phyloP scores from a whole-genome alignment of 2,113 vertebrate genomes.

The Capricornis sumatraensis region DNA sequence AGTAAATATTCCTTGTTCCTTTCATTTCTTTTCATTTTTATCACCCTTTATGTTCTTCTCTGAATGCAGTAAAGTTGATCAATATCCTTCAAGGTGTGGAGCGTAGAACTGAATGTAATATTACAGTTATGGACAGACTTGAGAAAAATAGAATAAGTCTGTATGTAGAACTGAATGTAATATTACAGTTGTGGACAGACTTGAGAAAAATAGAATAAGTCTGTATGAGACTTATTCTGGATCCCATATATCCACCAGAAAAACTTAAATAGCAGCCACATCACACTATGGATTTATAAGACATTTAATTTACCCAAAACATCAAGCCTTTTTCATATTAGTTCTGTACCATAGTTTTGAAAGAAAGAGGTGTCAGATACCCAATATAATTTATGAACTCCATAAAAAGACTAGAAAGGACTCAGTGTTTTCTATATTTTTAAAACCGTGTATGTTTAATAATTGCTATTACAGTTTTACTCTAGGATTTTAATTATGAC shows the following conservation, averaged over 20 bases:
- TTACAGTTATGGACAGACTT: neutral
- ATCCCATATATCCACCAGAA: neutral
- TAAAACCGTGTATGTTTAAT: neutral
- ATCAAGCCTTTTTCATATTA: neutral
- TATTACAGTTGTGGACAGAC: neutral
- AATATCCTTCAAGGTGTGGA: neutral
- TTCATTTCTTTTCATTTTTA: conserved; percentile 24
- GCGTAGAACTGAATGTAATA: neutral
- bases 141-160: neutral
- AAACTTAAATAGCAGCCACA: neutral
- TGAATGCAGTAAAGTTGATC: neutral
- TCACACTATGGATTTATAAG: neutral
- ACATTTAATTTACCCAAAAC: neutral
- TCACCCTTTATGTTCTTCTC: neutral
- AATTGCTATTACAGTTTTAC: neutral
- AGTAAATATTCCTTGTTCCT: neutral
- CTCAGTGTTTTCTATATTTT: neutral
- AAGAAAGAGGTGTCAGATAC: neutral
- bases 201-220: neutral
- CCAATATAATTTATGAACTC: neutral
- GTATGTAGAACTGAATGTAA: neutral
- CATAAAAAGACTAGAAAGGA: neutral
- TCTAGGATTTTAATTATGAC: neutral
- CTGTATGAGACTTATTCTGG: neutral
- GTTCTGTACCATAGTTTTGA: neutral